phyloP scores from a whole-genome alignment of 2,797 vertebrate species.

The Percopsis omiscomaycus region DNA sequence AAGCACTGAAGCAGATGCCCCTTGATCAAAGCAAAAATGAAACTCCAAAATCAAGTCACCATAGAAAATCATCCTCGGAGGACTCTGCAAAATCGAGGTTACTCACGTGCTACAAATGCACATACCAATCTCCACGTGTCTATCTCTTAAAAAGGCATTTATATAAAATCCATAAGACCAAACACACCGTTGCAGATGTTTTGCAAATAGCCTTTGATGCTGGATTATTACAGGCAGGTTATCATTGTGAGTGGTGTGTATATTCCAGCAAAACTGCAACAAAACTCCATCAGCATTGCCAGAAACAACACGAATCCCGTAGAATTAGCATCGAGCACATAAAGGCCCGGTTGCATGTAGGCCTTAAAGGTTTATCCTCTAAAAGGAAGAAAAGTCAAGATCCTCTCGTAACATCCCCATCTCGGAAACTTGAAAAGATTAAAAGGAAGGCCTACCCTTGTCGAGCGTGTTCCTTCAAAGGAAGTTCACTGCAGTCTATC shows the following conservation, averaged over 20 bases:
- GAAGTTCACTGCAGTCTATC: slow-evolving; percentile 78
- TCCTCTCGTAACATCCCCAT: slow-evolving; percentile 45
- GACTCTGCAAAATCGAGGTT: not conserved
- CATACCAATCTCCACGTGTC: not conserved
- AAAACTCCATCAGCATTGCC: slow-evolving; percentile 80
- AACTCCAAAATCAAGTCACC: slow-evolving; percentile 1
- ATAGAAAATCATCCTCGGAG: not conserved
- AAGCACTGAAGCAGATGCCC: not conserved
- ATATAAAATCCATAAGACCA: slow-evolving; percentile 73
- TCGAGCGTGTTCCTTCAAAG: slow-evolving; percentile 85
- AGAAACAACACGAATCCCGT: slow-evolving; percentile 77
- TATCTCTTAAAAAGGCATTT: slow-evolving; percentile 8
- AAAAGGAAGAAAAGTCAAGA: slow-evolving; percentile 24
- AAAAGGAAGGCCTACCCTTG: slow-evolving; percentile 79
- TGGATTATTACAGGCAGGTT: slow-evolving; percentile 80
- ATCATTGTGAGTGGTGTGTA: slow-evolving; percentile 87
- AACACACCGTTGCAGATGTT: slow-evolving; percentile 73
- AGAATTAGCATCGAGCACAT: slow-evolving; percentile 78
- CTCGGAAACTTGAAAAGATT: slow-evolving; percentile 59
- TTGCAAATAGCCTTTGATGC: slow-evolving; percentile 79
- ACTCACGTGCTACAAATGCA: not conserved
- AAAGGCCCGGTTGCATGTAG: slow-evolving; percentile 56
- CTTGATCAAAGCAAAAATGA: not conserved
- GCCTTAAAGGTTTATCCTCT: not conserved
- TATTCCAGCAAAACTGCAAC: slow-evolving; percentile 80